These are phyloP conservation scores for Drosophila willistoni DNA, from an alignment of 1,140 invertebrate genomes.

Conservation along the genomic window DNA sequence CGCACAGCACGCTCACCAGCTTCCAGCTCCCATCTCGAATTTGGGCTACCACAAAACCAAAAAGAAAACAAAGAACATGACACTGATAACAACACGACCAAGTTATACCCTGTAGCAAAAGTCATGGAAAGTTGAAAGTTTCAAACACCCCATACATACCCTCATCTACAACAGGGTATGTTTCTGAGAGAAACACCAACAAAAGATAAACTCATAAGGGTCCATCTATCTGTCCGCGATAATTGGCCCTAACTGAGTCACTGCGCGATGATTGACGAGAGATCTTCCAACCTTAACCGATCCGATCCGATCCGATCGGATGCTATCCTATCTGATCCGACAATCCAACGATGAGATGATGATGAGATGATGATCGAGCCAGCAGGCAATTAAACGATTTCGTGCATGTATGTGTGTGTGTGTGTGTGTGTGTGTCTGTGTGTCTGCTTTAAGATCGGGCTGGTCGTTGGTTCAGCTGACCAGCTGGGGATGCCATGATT, in stretches of 20 bases:
- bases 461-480: constrained; percentile 30
- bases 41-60: no score
- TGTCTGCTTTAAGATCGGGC: constrained; percentile 9
- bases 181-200: no score
- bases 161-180: no score
- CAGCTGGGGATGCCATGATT: constrained; percentile 63
- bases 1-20: constrained; percentile 29
- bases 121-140: no score
- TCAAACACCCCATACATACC: no score
- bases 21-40: constrained; percentile 2
- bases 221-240: constrained; percentile 35
- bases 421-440: constrained; percentile 24
- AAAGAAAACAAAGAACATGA: not conserved
- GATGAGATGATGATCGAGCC: constrained; percentile 2
- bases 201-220: constrained; percentile 4
- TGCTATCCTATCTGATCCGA: not conserved
- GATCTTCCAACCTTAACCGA: not conserved
- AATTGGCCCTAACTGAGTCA: constrained; percentile 63
- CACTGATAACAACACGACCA: not conserved
- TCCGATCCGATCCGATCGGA: constrained; percentile 3
- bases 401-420: constrained; percentile 22
- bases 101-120: not conserved
- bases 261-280: constrained; percentile 41
- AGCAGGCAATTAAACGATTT: constrained; percentile 73
- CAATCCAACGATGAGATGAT: constrained; percentile 3